Base-by-base conservation (phyloP, 2,113 vertebrate genomes). In the Hemiprocne comata region DNA sequence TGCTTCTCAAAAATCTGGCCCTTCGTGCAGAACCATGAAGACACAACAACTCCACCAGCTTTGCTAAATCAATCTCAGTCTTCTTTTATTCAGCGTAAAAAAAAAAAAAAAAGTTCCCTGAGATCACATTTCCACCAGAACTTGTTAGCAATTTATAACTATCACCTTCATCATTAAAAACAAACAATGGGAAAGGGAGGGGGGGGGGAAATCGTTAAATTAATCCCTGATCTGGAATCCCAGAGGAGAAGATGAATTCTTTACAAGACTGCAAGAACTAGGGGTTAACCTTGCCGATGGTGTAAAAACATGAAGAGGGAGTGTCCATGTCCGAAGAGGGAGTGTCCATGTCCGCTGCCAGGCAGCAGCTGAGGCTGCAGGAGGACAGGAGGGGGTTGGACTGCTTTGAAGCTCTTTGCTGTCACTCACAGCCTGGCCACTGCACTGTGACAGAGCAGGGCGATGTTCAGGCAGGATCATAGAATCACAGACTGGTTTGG, bases 101-200 rank as follows among this genome's bases (percentile, higher is more conserved):
- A 70, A 75, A 42, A 42, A 42, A 42, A 13, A 11, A 9, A 42
- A 11, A 64, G 87, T 91, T 96, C 92, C 95, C 83, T 57, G 84
- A 88, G 84, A 95, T 88, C 53, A 4, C 33, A 4, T 93, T 96
- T 92, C 78, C 26, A 95, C 90, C 48, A 85, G 78, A 97, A 93
- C 92, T 93, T 94, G 95, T 96, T 96, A 95, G 89, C 90, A 77
- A 94, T 97, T 97, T 94, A 97, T 62, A 96, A 86, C 88, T 90
- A 93, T 94, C 91, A 80, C 78, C 89, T 94, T 95, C 79, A 95
- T 95, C 84, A 67, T 88, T 86, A 72, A 82, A 95, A 94, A 93
- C 57, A 95, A 96, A 94, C 89, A 91, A 74, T 70, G 60, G 64
- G 48, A 72, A 88, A 82, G 80, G 20, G 20, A 13, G n/a, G n/a